Evolutionary conservation across 2,888 invertebrate species (phyloP), one percentile per base, ranked within the genome.

Genomic region (Chalcis sispes): DNA sequence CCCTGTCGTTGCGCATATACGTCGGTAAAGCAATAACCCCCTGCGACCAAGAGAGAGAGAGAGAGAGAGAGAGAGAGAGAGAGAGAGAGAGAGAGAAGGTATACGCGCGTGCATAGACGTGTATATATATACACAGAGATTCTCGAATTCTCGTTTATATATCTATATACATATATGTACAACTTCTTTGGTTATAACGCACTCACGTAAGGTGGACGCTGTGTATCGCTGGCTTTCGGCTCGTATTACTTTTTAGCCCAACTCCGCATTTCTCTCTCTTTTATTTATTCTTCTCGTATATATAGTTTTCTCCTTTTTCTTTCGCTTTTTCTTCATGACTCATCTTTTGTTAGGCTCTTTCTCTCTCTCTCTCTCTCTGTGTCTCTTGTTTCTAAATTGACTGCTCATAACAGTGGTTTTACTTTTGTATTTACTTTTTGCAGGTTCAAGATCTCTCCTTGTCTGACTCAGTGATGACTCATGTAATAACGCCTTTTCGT

Each of bases 341-440:
- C 70, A 70, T 61, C 70, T 42, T 70, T 70, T 70, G 61, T 70
- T 40, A 61, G n/a, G n/a, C n/a, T n/a, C n/a, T n/a, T n/a, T n/a
- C n/a, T n/a, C n/a, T n/a, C n/a, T n/a, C n/a, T n/a, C n/a, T n/a
- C n/a, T n/a, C n/a, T n/a, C n/a, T n/a, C 70, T 52, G 23, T 13
- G 27, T 50, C 66, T 73, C 73, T 32, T 61, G 27, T 73, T 73
- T 73, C 73, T 66, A 66, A 73, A 66, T 73, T 73, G 72, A 72
- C 64, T 50, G 15, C 18, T 40, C 5, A 56, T 42, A 36, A 66
- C 59, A 40, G 48, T 36, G 48, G 5, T 10, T 46, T n/a, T n/a
- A n/a, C 18, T 1, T 18, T 48, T 32, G 20, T 62, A 42, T 48
- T 56, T 48, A 48, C 54, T 46, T 67, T 32, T 36, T 56, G 62